These are phyloP conservation scores for Sparus aurata DNA, from an alignment of 2,797 vertebrate species.

Conservation along the genomic window DNA sequence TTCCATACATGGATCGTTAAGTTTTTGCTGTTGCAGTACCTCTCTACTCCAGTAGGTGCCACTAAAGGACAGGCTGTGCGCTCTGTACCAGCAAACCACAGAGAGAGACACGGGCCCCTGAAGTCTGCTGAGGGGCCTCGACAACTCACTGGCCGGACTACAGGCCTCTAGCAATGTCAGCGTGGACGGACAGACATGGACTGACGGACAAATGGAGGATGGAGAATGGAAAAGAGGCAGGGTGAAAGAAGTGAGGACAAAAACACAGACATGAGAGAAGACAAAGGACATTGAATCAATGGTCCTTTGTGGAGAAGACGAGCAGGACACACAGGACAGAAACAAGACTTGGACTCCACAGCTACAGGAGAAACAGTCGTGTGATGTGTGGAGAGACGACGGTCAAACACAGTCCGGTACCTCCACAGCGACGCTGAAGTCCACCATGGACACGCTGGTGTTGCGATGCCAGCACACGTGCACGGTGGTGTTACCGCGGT, in stretches of 20 bases:
- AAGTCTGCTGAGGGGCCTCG: constrained; percentile 66
- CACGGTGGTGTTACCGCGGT: constrained; percentile 92
- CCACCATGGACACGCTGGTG: constrained; percentile 97
- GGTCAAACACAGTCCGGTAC: constrained; percentile 73
- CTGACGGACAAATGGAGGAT: constrained; percentile 16
- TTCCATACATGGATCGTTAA: not conserved
- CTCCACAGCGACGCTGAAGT: constrained; percentile 97
- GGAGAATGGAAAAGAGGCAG: constrained; percentile 8
- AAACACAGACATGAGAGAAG: constrained; percentile 37
- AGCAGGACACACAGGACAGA: constrained; percentile 8
- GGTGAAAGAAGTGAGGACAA: constrained; percentile 6
- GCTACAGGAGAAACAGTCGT: not conserved
- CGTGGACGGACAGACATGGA: constrained; percentile 32
- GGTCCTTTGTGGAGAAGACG: constrained; percentile 23
- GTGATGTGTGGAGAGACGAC: constrained; percentile 20
- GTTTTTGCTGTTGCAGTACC: constrained; percentile 71
- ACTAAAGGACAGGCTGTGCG: constrained; percentile 82
- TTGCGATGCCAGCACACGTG: constrained; percentile 98
- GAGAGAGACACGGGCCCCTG: constrained; percentile 64
- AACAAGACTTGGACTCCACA: constrained; percentile 2
- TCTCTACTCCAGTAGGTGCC: constrained; percentile 81
- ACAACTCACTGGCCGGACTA: constrained; percentile 80
- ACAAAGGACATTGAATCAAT: constrained; percentile 38
- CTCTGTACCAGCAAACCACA: constrained; percentile 82
- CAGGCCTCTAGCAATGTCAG: constrained; percentile 77